Evolutionary conservation across 2,797 vertebrate genomes (phyloP), one percentile per base, ranked within the genome.

Genomic region (Threskiornis aethiopicus): DNA sequence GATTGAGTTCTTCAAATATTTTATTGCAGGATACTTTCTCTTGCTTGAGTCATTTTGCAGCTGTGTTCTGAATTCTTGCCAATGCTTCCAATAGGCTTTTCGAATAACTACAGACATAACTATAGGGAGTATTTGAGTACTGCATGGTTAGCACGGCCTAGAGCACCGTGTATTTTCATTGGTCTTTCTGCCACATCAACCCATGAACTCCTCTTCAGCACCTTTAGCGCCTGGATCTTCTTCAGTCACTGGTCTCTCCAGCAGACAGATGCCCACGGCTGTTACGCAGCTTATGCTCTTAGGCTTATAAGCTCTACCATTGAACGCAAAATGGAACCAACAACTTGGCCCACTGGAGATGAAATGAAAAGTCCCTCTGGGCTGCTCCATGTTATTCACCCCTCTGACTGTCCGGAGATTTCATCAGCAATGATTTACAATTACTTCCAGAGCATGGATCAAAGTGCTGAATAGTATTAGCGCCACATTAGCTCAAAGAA

Each of bases 61-160:
- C 70, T 78, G 31, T 25, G 22, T 28, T 89, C 64, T 37, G 44
- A 87, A 57, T 55, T 44, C 70, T 29, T 5, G 5, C 46, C 51
- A 22, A 19, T 16, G 19, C 37, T 71, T 88, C 46, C 47, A 81
- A 22, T 9, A 13, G 15, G 9, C 14, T 78, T 92, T 86, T 51
- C 47, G 75, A 73, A 59, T 33, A 76, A 65, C 7, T 33, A 25
- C 13, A 21, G 39, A 18, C 1, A 1, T 46, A 72, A 54, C 41
- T 42, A 22, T 3, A 39, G 0, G 0, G 6, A 59, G 11, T 19
- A 39, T 31, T 22, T 7, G 11, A 44, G 64, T 18, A 10, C n/a
- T 49, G 33, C 39, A 51, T 0, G 2, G 18, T 29, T 47, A 69
- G 61, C 21, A 17, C 54, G 8, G 35, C 54, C 15, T 5, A 13